Evolutionary conservation across 2,797 vertebrate species (phyloP).

Genomic region (Ptychadena robeensis): DNA sequence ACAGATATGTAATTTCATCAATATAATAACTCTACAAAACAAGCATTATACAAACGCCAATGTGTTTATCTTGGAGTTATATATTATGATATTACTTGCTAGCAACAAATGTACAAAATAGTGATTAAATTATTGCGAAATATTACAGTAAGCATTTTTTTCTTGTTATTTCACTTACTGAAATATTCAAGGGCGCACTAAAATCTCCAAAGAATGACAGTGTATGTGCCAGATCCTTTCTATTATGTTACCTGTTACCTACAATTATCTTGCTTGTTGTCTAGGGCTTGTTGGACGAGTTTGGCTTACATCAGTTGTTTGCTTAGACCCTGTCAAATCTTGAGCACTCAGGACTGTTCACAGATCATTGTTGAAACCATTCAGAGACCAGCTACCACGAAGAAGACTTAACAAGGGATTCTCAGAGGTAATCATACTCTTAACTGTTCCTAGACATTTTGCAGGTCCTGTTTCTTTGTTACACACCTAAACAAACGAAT

Average conservation of each 20-base stretch:
- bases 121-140: no score
- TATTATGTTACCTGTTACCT: background rate
- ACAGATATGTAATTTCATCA: no score
- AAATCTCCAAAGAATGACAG: background rate
- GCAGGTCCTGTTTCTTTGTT: background rate
- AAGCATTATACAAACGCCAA: no score
- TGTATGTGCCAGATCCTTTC: background rate
- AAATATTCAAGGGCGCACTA: background rate
- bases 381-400: background rate
- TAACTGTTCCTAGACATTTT: background rate
- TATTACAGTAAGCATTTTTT: background rate
- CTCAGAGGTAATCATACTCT: background rate
- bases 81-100: no score
- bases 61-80: no score
- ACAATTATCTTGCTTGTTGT: background rate
- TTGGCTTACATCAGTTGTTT: conserved; percentile 1
- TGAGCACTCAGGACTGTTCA: background rate
- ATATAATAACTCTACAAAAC: no score
- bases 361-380: background rate
- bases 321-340: background rate
- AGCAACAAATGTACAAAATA: no score
- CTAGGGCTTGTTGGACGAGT: conserved; percentile 21
- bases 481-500: background rate
- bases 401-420: background rate
- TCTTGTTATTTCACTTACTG: background rate